Evolutionary conservation across 1,140 invertebrate genomes (phyloP), one percentile per base, ranked within the genome.

Genomic region (Drosophila trapezifrons): DNA sequence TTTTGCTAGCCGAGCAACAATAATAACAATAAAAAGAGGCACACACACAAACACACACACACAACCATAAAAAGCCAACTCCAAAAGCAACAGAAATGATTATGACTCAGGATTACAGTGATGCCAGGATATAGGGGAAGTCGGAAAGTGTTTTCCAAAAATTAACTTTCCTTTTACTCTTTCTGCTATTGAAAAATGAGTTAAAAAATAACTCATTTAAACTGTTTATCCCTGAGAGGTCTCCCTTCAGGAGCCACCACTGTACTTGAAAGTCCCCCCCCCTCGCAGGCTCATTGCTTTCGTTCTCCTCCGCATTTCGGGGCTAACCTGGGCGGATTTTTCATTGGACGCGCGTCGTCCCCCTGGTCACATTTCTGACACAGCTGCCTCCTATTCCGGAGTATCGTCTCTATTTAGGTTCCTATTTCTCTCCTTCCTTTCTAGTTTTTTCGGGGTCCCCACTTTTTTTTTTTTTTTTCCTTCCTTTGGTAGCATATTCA

Each of bases 1-100:
- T 90, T 64, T 65, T 66, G 42, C 57, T 55, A 62, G 42, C 35
- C 38, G 17, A 47, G 59, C 55, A 87, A 37, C 67, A 73, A 79
- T 70, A 87, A 80, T 62, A 85, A 78, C 62, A 85, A 78, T 75
- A 85, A 76, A 79, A 76, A 49, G 58, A 76, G 78, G 78, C 72
- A 52, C 72, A 62, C 65, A 58, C 56, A 56, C n/a, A n/a, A n/a
- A 55, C 56, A 73, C 29, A 65, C 42, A 63, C n/a, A 42, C 56
- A 46, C 27, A 22, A 13, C 47, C 38, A 70, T 40, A 64, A 57
- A 54, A 73, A 72, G 62, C 13, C 37, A 46, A 45, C 63, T 74
- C 40, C 29, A 49, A 52, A 52, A 69, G 38, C 51, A 64, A 70
- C 43, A 72, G 27, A 49, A 65, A 56, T 42, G 25, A 37, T 46